Base-by-base conservation (phyloP, 2,797 vertebrate species). In the Hydrocynus forskahlii region DNA sequence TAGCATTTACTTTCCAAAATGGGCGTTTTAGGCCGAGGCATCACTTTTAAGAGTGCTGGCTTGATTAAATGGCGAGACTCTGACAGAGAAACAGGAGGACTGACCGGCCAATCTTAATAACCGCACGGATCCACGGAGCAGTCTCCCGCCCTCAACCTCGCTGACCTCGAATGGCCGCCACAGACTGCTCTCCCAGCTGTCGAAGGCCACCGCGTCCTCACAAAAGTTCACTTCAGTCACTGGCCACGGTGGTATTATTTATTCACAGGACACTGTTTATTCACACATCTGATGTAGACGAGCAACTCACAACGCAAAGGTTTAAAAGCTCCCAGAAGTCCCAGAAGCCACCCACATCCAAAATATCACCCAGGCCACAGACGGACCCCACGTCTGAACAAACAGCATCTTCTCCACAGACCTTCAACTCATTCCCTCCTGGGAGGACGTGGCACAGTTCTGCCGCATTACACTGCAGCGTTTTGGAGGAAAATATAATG, bases 161-260 rank as follows among this genome's bases (percentile, higher is more conserved):
- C 62, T 64, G 62, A 64, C 62, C 62, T 38, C 29, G 8, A 17
- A 64, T 64, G 29, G 16, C 62, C 60, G 16, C 60, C 60, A 60
- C 57, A 5, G 57, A 14, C 23, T 23, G 10, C 59, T 25, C 59
- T 62, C 59, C 14, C 59, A 10, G 5, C 57, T 10, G 57, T n/a
- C 57, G 23, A 21, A 10, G n/a, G 62, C 62, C 62, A 64, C 62
- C 62, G 29, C 38, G 62, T 64, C 62, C 62, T 64, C 13, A 64
- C 17, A 29, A 64, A 29, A 38, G 62, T 64, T 38, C 29, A 64
- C 29, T 12, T 14, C 13, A 63, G 3, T 4, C 13, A 0, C 25
- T 35, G 7, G 16, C 16, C 62, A 64, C 62, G 0, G 14, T 2
- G 25, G 62, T 29, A 6, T 64, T 64, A 38, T 64, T 64, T 38